A percentile compares a stretch with the other conserved stretches of the same genome.
Conservation (phyloP, 2,797 vertebrate species). For the Liparis tanakae region DNA sequence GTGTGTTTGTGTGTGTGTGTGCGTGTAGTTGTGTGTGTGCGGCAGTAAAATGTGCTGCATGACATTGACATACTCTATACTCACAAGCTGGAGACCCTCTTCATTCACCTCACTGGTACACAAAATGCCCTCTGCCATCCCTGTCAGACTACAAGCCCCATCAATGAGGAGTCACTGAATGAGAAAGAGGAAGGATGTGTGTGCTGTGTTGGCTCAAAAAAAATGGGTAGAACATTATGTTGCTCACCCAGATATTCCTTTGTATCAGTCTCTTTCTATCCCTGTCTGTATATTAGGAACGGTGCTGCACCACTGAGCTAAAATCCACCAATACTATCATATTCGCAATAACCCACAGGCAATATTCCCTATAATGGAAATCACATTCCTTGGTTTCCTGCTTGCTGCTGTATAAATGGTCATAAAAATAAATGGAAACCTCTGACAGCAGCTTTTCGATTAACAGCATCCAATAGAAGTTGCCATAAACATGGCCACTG, state of each 20-base stretch:
- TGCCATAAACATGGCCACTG: conserved; percentile 45
- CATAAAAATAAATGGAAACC: conserved; percentile 64
- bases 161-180: conserved; percentile 36
- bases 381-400: conserved; percentile 41
- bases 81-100: conserved; percentile 23
- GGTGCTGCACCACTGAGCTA: conserved; percentile 18
- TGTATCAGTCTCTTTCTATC: conserved; percentile 9
- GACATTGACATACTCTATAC: conserved; percentile 18
- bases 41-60: conserved; percentile 23
- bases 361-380: conserved; percentile 43
- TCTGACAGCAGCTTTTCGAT: conserved; percentile 43
- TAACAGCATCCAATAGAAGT: conserved; percentile 15
- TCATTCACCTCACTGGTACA: conserved; percentile 38
- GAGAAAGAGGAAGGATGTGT: conserved; percentile 30
- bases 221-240: conserved; percentile 13
- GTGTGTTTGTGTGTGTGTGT: not conserved
- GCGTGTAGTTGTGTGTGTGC: too few species aligned
- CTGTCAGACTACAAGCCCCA: conserved; percentile 46
- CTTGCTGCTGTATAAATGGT: conserved; percentile 57
- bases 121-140: conserved; percentile 46
- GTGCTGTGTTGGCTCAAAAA: conserved; percentile 20
- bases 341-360: conserved; percentile 32
- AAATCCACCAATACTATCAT: conserved; percentile 30
- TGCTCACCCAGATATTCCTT: conserved; percentile 21
- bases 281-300: conserved; percentile 5